A percentile compares a stretch with the other conserved stretches of the same genome.
Conservation (phyloP, 2,113 vertebrate species). For the Verasper variegatus region DNA sequence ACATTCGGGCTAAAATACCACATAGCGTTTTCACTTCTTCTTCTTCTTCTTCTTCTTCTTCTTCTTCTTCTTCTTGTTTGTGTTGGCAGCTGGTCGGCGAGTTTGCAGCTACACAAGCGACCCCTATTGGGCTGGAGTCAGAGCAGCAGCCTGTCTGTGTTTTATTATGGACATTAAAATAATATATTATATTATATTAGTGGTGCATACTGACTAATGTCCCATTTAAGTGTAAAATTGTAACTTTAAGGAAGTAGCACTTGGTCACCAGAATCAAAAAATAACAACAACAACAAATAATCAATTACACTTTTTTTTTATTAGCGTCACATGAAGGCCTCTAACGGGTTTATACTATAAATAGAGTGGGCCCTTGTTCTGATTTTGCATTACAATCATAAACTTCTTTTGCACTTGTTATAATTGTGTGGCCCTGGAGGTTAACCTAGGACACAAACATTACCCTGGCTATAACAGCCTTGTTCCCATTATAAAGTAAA, state of each 20-base stretch:
- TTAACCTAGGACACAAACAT: too few relatives aligned
- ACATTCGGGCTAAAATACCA: slow-evolving; percentile 38
- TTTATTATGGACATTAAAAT: neutral
- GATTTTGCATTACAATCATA: too few relatives aligned
- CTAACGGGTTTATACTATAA: too few relatives aligned
- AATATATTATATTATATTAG: neutral
- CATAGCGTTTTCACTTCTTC: slow-evolving; percentile 47
- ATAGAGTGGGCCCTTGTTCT: too few relatives aligned
- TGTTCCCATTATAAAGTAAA: too few relatives aligned
- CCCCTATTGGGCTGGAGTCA: slow-evolving; percentile 30
- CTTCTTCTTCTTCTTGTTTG: neutral
- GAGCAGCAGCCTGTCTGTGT: neutral
- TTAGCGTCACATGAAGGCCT: too few relatives aligned
- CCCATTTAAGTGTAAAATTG: neutral
- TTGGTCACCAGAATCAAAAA: neutral
- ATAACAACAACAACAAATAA: too few relatives aligned
- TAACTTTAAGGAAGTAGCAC: neutral
- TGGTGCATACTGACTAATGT: too few relatives aligned
- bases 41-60: neutral
- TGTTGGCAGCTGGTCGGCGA: neutral
- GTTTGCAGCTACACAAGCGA: neutral
- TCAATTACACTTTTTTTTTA: too few relatives aligned
- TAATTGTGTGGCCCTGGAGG: too few relatives aligned
- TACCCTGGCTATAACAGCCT: too few relatives aligned
- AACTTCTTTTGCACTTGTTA: too few relatives aligned